A percentile compares a stretch with the other conserved stretches of the same genome.
These are phyloP conservation scores for Lithophane ornitopus DNA, from an alignment of 2,888 invertebrate genomes.

Conservation along the genomic window DNA sequence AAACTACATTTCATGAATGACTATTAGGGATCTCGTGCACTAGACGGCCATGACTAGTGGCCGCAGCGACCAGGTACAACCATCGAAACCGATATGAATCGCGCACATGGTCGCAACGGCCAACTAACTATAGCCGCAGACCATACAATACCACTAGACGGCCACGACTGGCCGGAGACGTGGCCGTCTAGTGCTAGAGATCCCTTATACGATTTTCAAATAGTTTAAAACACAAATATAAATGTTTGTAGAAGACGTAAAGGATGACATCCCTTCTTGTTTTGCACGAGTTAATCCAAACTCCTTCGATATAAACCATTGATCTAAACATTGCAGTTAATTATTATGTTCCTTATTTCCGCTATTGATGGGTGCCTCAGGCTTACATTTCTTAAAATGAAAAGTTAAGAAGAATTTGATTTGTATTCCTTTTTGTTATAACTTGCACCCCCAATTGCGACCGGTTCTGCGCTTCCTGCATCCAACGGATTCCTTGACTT, in stretches of 20 bases:
- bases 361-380: not conserved
- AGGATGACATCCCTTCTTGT: not conserved
- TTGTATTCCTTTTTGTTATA: not conserved
- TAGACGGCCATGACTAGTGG: no score
- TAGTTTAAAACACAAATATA: not conserved
- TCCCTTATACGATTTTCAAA: not conserved
- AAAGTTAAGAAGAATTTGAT: not conserved
- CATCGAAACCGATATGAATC: no score
- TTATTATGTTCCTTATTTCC: not conserved
- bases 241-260: not conserved
- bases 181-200: no score
- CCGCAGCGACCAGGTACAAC: no score
- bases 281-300: constrained; percentile 3
- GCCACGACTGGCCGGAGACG: no score
- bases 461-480: no score
- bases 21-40: not conserved
- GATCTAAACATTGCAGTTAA: not conserved
- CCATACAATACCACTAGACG: no score
- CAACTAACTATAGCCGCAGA: no score
- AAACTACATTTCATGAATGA: not conserved
- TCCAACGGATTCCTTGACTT: not conserved
- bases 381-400: not conserved
- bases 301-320: constrained; percentile 1
- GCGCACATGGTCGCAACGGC: no score
- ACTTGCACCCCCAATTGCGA: not conserved